Evolutionary conservation across 2,113 vertebrate species (phyloP).

Genomic region (Stomatorhinus ivindoensis): DNA sequence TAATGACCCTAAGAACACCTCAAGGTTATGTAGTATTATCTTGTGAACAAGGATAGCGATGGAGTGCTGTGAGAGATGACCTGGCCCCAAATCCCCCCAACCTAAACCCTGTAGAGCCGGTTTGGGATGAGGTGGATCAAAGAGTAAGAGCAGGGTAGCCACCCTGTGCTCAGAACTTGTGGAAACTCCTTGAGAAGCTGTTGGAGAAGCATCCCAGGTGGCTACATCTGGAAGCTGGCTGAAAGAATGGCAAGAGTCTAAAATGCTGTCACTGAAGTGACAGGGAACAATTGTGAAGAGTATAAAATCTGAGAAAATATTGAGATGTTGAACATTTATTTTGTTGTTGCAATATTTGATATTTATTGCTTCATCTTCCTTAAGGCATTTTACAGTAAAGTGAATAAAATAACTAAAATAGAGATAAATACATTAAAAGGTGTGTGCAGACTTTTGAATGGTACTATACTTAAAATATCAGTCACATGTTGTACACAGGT

Average conservation of each 20-base stretch:
- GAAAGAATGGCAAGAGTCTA: background rate
- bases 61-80: background rate
- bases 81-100: background rate
- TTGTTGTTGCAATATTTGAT: background rate
- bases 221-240: background rate
- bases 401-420: background rate
- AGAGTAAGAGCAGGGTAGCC: background rate
- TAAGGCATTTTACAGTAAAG: background rate
- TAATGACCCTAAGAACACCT: background rate
- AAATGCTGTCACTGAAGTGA: background rate
- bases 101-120: background rate
- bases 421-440: background rate
- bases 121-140: background rate
- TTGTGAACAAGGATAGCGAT: background rate
- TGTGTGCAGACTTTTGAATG: background rate
- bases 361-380: background rate
- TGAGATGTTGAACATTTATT: background rate
- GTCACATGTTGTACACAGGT: background rate
- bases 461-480: background rate
- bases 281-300: background rate
- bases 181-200: background rate
- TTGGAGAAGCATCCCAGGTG: background rate
- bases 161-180: background rate
- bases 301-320: background rate
- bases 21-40: background rate